Evolutionary conservation across 2,888 invertebrate species (phyloP).

Genomic region (Acheta domesticus): DNA sequence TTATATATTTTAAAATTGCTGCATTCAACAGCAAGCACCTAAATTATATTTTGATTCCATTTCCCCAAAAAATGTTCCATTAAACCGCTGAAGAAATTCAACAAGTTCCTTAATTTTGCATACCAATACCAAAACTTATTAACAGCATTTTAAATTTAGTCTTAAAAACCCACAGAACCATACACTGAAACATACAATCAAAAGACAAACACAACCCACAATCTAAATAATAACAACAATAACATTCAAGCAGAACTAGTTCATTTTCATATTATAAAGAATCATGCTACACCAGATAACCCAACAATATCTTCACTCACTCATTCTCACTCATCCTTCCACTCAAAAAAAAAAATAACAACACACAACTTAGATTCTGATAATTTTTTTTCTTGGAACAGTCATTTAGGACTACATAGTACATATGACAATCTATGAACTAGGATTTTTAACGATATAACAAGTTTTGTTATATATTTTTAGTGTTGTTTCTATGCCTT

Average conservation of each 20-base stretch:
- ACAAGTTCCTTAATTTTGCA: too few species aligned
- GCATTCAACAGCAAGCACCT: too few species aligned
- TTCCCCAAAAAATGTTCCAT: too few species aligned
- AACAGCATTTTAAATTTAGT: too few species aligned
- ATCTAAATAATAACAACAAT: background rate
- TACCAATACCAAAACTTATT: too few species aligned
- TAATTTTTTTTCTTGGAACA: background rate
- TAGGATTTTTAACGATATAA: slow-evolving; percentile 26
- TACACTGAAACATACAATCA: background rate
- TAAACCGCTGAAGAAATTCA: too few species aligned
- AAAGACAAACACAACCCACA: background rate
- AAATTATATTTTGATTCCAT: too few species aligned
- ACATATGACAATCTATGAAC: slow-evolving; percentile 19
- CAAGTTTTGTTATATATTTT: slow-evolving; percentile 24
- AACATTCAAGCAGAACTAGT: slow-evolving; percentile 1
- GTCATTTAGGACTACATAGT: slow-evolving; percentile 25
- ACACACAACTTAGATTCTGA: background rate
- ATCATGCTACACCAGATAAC: background rate
- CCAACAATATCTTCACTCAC: background rate
- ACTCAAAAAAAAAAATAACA: background rate
- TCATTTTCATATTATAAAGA: background rate
- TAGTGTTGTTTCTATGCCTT: background rate
- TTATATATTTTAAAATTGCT: too few species aligned
- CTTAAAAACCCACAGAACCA: background rate
- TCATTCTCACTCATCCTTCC: background rate